Conservation (phyloP, 53 echinoderm and acorn worm species). For the Arbacia lixula region DNA sequence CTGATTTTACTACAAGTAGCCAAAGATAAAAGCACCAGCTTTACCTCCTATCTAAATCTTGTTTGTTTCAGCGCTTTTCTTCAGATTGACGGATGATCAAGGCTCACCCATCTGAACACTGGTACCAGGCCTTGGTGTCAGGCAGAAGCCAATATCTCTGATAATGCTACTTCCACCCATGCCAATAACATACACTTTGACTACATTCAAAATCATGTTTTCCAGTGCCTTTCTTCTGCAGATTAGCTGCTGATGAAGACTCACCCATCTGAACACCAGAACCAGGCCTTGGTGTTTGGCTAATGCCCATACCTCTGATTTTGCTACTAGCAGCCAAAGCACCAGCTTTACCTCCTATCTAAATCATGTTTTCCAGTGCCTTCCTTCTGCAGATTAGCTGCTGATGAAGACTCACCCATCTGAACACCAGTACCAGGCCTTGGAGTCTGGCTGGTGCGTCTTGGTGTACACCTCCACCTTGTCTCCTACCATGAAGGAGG, state of each 20-base stretch:
- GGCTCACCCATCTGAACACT: constrained; percentile 88
- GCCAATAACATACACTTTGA: no score
- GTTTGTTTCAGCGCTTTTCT: no score
- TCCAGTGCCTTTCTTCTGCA: no score
- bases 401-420: constrained; percentile 84
- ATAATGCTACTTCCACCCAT: neutral
- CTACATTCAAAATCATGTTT: neutral
- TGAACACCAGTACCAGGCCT: constrained; percentile 88
- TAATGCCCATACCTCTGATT: no score
- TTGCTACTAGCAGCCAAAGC: neutral
- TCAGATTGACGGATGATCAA: no score
- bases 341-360: neutral
- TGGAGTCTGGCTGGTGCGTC: constrained; percentile 75
- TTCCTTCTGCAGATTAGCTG: no score
- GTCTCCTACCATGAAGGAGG: constrained; percentile 95
- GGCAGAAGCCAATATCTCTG: no score
- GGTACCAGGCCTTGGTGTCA: constrained; percentile 69
- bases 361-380: no score
- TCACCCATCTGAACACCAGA: constrained; percentile 92
- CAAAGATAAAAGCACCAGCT: no score
- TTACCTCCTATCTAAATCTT: neutral
- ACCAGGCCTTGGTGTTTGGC: constrained; percentile 67
- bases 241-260: no score
- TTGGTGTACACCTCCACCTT: constrained; percentile 82
- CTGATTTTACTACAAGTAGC: neutral